Evolutionary conservation across 2,888 invertebrate genomes (phyloP).

Genomic region (Hymenopus coronatus): DNA sequence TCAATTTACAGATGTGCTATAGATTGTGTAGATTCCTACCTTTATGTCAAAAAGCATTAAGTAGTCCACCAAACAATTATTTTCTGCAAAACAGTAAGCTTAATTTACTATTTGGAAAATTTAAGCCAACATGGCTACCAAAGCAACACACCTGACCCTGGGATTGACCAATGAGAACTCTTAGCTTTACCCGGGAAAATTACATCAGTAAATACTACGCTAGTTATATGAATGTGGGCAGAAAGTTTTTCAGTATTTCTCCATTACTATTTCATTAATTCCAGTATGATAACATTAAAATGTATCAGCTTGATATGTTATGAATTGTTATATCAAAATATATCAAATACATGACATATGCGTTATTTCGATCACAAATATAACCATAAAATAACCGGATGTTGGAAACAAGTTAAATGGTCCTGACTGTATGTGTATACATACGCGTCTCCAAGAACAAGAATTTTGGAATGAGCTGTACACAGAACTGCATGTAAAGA

Average conservation of each 20-base stretch:
- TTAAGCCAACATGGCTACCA: constrained; percentile 2
- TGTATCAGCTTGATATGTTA: background rate
- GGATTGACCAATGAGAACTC: constrained; percentile 2
- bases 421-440: background rate
- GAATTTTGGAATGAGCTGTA: background rate
- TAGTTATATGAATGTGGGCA: background rate
- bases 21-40: background rate
- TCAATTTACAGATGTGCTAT: background rate
- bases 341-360: background rate
- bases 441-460: background rate
- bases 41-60: background rate
- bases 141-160: constrained; percentile 8
- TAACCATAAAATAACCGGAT: background rate
- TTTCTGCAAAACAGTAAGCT: background rate
- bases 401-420: background rate
- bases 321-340: background rate
- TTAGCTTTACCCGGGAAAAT: background rate
- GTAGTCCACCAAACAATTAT: background rate
- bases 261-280: background rate
- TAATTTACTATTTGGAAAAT: background rate
- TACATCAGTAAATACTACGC: constrained; percentile 3
- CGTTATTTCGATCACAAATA: background rate
- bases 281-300: background rate
- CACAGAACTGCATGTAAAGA: background rate
- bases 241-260: background rate